Percentiles rank a stretch among this genome's conserved stretches.
Evolutionary conservation across 2,888 invertebrate species (phyloP).

Genomic region (Desoria tigrina): DNA sequence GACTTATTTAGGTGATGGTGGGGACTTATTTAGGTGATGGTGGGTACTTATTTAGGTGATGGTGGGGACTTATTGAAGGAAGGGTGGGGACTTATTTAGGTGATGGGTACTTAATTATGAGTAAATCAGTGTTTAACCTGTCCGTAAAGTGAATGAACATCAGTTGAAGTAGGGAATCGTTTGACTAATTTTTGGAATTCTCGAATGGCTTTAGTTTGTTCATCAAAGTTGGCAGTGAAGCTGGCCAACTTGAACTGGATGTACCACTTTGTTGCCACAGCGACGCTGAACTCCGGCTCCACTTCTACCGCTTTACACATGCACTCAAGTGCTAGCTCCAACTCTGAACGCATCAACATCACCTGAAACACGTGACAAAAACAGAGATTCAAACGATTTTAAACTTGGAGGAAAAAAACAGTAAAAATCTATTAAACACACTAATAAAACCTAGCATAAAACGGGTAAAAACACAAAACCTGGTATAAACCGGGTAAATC

Average conservation of each 20-base stretch:
- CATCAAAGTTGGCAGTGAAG: too few relatives aligned
- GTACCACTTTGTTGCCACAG: conserved; percentile 87
- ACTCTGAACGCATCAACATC: conserved; percentile 75
- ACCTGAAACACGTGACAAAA: conserved; percentile 73
- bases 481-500: too few relatives aligned
- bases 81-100: too few relatives aligned
- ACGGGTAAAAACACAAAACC: too few relatives aligned
- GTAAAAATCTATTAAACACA: too few relatives aligned
- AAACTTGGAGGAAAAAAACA: too few relatives aligned
- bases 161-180: conserved; percentile 79
- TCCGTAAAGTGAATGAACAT: conserved; percentile 84
- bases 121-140: conserved; percentile 65
- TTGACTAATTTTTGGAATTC: conserved; percentile 75
- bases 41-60: too few relatives aligned
- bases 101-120: conserved; percentile 2
- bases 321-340: conserved; percentile 77
- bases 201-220: conserved; percentile 51
- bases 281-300: conserved; percentile 81
- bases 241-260: conserved; percentile 56
- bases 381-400: too few relatives aligned
- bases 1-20: too few relatives aligned
- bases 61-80: too few relatives aligned
- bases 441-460: too few relatives aligned
- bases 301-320: conserved; percentile 79
- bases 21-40: too few relatives aligned